Evolutionary conservation across 2,797 vertebrate genomes (phyloP), one percentile per base, ranked within the genome.

Genomic region (Pagetopsis macropterus): DNA sequence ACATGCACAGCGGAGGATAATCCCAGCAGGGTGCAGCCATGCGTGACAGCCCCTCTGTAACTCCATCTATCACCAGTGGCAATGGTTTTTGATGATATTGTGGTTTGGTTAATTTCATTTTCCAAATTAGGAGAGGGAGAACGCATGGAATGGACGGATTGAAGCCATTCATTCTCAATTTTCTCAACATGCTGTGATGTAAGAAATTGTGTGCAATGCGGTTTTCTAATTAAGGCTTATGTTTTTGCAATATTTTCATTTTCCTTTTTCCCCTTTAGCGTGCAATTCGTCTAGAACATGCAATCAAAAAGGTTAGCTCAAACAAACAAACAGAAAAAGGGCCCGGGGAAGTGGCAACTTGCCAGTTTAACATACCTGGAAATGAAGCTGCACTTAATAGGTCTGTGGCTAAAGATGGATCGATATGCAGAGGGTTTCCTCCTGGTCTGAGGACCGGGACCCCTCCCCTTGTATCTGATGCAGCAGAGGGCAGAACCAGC

Each of bases 401-500:
- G n/a, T 52, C 58, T 40, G n/a, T 48, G 75, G 19, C 75, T 55
- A 13, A 60, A 79, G 74, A 79, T 74, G 59, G 78, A 80, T 76
- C 45, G 75, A 84, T 84, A 76, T 59, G 57, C 33, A 4, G 52
- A 61, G 54, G 59, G 58, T 72, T 44, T 73, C 51, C 74, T 78
- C 68, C 66, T 23, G 69, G 56, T 80, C 76, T 82, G 71, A 9
- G 33, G 33, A 37, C 45, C 69, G 81, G 72, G 76, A 58, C 84
- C 75, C 70, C 64, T 76, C 78, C 69, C 52, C 40, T 75, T 85
- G 61, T 84, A 88, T 91, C 81, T 91, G 87, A 89, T 90, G 81
- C 78, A 74, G 83, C 85, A 10, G 79, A 83, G 80, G 85, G 77
- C 76, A 84, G 85, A 91, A 90, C 84, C 90, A 90, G 88, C 88